Conservation (phyloP, 2,113 vertebrate species). For the Genyomyrus donnyi region DNA sequence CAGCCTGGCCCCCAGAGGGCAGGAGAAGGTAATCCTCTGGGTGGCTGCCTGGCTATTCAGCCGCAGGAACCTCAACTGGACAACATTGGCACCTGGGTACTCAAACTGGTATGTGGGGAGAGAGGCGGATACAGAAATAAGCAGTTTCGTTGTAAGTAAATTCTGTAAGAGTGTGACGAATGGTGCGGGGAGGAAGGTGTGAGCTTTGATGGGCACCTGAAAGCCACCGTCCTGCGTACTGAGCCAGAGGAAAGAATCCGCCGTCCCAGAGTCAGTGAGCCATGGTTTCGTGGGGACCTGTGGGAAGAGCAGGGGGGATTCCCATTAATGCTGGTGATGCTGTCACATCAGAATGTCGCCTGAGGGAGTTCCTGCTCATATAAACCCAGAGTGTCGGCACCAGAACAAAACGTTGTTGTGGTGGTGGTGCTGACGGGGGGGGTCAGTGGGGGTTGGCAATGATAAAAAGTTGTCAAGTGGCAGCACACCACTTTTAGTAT, state of each 20-base stretch:
- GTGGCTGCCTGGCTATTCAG: slow-evolving; percentile 64
- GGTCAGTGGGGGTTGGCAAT: no score
- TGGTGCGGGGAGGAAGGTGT: neutral
- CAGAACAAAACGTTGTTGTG: no score
- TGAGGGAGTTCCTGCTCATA: neutral
- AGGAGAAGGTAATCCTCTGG: slow-evolving; percentile 72
- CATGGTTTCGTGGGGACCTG: slow-evolving; percentile 73
- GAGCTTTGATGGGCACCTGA: slow-evolving; percentile 39
- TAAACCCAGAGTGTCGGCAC: neutral
- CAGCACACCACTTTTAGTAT: neutral
- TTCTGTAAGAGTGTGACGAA: neutral
- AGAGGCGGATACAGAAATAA: neutral
- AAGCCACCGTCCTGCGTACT: slow-evolving; percentile 68
- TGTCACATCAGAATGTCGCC: neutral
- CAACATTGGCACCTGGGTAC: slow-evolving; percentile 62
- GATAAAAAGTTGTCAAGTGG: neutral
- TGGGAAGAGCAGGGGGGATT: neutral
- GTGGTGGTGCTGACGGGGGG: neutral
- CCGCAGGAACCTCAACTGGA: slow-evolving; percentile 78
- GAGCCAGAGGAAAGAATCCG: slow-evolving; percentile 70
- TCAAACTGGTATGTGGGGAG: slow-evolving; percentile 55
- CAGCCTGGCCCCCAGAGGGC: slow-evolving; percentile 50
- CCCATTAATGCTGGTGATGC: neutral
- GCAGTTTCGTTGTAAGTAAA: neutral
- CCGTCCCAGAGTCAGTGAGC: slow-evolving; percentile 54